phyloP scores from a whole-genome alignment of 2,888 invertebrate species.

The Mythimna impura region DNA sequence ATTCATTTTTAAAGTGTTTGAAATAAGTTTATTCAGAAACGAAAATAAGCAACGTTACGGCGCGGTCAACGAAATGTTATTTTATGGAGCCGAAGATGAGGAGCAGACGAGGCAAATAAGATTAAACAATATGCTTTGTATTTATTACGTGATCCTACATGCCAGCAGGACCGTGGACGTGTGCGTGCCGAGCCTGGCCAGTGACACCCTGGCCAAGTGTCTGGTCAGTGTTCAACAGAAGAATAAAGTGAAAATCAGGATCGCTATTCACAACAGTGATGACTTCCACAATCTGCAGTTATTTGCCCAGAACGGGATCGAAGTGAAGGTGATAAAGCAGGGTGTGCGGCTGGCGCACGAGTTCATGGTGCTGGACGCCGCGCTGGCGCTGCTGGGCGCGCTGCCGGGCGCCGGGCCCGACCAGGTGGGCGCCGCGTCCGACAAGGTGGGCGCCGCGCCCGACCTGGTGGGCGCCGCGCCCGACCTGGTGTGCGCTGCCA shows the following conservation, averaged over 20 bases:
- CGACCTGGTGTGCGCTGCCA: conserved; percentile 74
- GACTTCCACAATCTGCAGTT: conserved; percentile 66
- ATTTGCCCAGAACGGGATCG: conserved; percentile 73
- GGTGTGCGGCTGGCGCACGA: conserved; percentile 76
- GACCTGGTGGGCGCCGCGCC: conserved; percentile 72
- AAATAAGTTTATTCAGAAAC: conserved; percentile 28
- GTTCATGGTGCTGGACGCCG: conserved; percentile 79
- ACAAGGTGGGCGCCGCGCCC: no score
- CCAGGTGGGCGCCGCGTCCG: conserved; percentile 73
- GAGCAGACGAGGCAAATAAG: conserved; percentile 71
- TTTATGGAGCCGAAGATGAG: conserved; percentile 76
- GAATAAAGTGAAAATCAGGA: conserved; percentile 72
- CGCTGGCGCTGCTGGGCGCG: conserved; percentile 78
- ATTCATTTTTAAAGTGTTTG: conserved; percentile 42
- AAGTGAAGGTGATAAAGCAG: conserved; percentile 75
- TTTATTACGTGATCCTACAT: conserved; percentile 76
- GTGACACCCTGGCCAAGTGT: conserved; percentile 74
- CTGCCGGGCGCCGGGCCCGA: conserved; percentile 75
- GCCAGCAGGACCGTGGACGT: conserved; percentile 77
- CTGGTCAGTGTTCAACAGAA: conserved; percentile 72
- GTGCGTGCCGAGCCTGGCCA: conserved; percentile 77
- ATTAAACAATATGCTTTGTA: conserved; percentile 77
- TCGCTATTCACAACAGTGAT: conserved; percentile 74
- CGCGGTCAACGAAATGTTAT: conserved; percentile 77
- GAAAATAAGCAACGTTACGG: conserved; percentile 58